Conservation (phyloP, 2,113 vertebrate genomes). For the Melanostigma gelatinosum region DNA sequence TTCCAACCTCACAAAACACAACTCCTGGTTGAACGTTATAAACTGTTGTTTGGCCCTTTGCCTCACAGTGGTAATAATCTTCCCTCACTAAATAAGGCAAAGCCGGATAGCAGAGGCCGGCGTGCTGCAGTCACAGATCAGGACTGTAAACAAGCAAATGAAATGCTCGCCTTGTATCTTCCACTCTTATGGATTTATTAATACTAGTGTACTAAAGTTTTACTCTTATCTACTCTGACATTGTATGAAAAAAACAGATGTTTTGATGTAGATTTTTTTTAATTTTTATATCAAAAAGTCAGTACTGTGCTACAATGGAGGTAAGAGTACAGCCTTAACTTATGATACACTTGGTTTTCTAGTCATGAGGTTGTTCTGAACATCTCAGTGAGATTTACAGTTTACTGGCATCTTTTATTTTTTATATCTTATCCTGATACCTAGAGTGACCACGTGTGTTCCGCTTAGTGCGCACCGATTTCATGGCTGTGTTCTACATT, state of each 20-base stretch:
- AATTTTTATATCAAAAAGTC: conserved; percentile 77
- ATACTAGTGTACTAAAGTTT: conserved; percentile 85
- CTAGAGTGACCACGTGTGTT: conserved; percentile 27
- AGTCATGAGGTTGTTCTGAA: conserved; percentile 81
- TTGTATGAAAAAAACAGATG: conserved; percentile 84
- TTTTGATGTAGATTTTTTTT: conserved; percentile 86
- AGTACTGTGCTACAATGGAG: conserved; percentile 83
- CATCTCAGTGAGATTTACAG: conserved; percentile 55
- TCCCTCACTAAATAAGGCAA: conserved; percentile 22
- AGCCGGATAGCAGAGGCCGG: conserved; percentile 7
- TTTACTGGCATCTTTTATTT: conserved; percentile 44
- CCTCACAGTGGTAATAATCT: background rate
- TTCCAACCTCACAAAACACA: conserved; percentile 29
- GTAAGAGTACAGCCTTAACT: conserved; percentile 88
- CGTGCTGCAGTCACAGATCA: conserved; percentile 10
- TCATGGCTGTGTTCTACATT: conserved; percentile 41
- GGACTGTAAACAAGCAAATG: conserved; percentile 45
- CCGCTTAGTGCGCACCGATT: conserved; percentile 19
- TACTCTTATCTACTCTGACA: conserved; percentile 83
- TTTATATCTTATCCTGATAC: conserved; percentile 34
- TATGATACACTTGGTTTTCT: conserved; percentile 87
- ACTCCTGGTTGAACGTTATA: background rate
- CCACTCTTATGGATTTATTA: conserved; percentile 76
- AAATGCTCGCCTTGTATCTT: conserved; percentile 68
- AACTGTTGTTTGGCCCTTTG: conserved; percentile 11